Evolutionary conservation across 2,113 vertebrate genomes (phyloP).

Genomic region (Tretioscincus oriximinensis): DNA sequence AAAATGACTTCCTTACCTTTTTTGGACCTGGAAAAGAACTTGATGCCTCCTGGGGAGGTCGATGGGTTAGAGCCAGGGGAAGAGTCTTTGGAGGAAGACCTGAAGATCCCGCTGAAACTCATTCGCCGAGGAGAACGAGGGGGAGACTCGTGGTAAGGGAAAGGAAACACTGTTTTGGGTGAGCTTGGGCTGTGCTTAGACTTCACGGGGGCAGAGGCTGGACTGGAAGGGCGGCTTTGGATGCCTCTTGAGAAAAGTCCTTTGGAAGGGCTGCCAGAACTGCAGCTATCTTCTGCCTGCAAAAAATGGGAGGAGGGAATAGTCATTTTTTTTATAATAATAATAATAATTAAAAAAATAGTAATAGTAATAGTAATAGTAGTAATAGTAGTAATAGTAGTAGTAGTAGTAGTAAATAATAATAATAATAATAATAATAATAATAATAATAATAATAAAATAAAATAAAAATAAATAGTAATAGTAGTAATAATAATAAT

Average conservation of each 20-base stretch:
- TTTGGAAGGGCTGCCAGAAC: slow-evolving; percentile 80
- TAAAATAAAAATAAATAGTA: too few species aligned
- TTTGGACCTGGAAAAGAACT: slow-evolving; percentile 87
- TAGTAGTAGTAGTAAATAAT: too few species aligned
- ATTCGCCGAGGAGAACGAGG: slow-evolving; percentile 86
- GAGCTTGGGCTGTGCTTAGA: slow-evolving; percentile 81
- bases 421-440: too few species aligned
- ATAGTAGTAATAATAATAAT: too few species aligned
- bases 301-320: too few species aligned
- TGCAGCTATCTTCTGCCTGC: slow-evolving; percentile 79
- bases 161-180: slow-evolving; percentile 86
- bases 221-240: slow-evolving; percentile 82
- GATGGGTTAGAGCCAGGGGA: slow-evolving; percentile 78
- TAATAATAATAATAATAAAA: too few species aligned
- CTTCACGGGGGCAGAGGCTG: slow-evolving; percentile 82
- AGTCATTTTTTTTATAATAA: too few species aligned
- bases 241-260: slow-evolving; percentile 82
- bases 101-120: slow-evolving; percentile 94
- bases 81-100: slow-evolving; percentile 87
- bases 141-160: slow-evolving; percentile 85
- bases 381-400: too few species aligned
- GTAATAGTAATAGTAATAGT: too few species aligned
- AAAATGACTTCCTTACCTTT: slow-evolving; percentile 82
- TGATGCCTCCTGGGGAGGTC: slow-evolving; percentile 84
- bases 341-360: too few species aligned